Evolutionary conservation across 2,888 invertebrate genomes (phyloP).

Genomic region (Standfussiana lucernea): DNA sequence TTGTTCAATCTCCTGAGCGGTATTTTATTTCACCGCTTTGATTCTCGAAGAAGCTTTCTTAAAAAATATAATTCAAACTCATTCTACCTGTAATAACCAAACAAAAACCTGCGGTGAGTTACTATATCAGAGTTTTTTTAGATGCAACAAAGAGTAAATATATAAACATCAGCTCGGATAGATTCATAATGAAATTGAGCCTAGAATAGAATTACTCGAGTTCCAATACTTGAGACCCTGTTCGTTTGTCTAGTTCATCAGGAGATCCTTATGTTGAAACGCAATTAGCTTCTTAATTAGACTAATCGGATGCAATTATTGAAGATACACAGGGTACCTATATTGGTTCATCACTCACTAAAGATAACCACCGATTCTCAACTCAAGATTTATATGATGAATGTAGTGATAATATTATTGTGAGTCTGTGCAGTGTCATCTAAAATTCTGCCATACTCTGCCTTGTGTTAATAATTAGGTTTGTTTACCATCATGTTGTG

Average conservation of each 20-base stretch:
- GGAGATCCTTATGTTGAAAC: background rate
- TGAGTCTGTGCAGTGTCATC: background rate
- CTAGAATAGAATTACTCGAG: conserved; percentile 6
- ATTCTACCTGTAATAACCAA: background rate
- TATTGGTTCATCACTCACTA: background rate
- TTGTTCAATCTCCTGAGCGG: background rate
- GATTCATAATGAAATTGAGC: background rate
- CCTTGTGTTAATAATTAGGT: too few species aligned
- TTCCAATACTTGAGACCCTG: background rate
- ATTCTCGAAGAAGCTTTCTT: background rate
- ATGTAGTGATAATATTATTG: background rate
- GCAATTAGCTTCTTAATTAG: background rate
- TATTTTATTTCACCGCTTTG: background rate
- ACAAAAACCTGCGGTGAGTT: conserved; percentile 21
- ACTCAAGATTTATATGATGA: background rate
- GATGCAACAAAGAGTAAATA: background rate
- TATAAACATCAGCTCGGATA: background rate
- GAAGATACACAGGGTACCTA: background rate
- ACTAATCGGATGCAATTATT: background rate
- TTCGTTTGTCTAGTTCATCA: background rate
- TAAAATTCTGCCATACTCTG: too few species aligned
- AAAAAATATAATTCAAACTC: background rate
- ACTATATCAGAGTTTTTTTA: background rate
- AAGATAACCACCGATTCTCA: background rate
- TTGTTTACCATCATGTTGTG: too few species aligned